phyloP scores from a whole-genome alignment of 2,797 vertebrate genomes.

The Lacerta bilineata region DNA sequence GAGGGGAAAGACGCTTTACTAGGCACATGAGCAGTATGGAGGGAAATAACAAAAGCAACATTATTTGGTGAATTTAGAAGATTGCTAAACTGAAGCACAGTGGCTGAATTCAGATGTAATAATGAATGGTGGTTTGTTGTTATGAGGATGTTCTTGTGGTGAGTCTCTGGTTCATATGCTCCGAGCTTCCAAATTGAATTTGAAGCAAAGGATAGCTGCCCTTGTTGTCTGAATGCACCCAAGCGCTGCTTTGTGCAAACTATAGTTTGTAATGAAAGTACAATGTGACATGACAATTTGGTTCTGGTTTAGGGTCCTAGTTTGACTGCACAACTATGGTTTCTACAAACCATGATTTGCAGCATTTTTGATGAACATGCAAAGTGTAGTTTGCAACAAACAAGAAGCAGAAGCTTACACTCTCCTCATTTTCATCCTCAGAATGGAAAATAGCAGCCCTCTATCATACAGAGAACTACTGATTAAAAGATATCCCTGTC shows the following conservation, averaged over 20 bases:
- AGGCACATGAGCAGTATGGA: constrained; percentile 18
- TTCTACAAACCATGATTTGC: not conserved
- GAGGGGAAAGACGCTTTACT: constrained; percentile 33
- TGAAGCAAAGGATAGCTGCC: not conserved
- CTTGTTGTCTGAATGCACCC: not conserved
- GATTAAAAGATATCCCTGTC: constrained; percentile 39
- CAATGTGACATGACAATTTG: no score
- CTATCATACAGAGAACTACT: constrained; percentile 31
- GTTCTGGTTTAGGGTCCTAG: no score
- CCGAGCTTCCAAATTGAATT: no score
- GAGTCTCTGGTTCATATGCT: no score
- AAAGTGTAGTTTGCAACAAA: not conserved
- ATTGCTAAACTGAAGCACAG: constrained; percentile 39
- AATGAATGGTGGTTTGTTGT: not conserved
- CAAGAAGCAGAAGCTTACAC: not conserved
- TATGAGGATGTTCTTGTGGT: not conserved
- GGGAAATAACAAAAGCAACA: constrained; percentile 19
- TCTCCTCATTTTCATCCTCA: constrained; percentile 22
- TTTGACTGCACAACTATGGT: no score
- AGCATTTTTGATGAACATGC: not conserved
- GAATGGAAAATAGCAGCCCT: not conserved
- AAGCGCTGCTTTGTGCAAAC: not conserved
- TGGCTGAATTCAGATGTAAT: not conserved
- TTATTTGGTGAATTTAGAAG: constrained; percentile 51
- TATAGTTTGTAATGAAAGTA: no score